These are phyloP conservation scores for Neotragus moschatus DNA, from an alignment of 2,113 vertebrate genomes.

Conservation along the genomic window DNA sequence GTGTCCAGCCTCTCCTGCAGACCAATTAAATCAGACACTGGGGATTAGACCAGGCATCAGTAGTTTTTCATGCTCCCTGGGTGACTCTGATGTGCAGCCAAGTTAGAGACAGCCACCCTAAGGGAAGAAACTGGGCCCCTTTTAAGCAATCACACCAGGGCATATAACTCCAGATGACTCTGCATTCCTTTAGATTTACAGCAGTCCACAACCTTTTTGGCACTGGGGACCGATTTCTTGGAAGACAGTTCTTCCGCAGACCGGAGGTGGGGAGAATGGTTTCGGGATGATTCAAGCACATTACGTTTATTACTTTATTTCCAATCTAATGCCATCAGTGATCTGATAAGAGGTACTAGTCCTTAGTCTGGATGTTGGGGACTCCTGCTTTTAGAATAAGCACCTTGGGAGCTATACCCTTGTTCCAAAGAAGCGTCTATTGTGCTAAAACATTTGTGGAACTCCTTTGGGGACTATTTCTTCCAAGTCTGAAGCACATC, in stretches of 20 bases:
- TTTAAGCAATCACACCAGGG: background rate
- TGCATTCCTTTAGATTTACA: background rate
- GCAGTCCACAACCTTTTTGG: background rate
- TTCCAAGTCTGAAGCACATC: background rate
- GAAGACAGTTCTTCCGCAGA: background rate
- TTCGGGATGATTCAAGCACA: background rate
- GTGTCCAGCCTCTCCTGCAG: background rate
- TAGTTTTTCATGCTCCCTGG: background rate
- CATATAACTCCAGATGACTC: background rate
- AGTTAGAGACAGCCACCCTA: background rate
- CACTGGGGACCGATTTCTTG: background rate
- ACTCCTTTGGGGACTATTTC: background rate
- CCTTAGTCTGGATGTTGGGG: background rate
- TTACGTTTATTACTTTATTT: background rate
- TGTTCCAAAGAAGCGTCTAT: background rate
- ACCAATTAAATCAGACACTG: background rate
- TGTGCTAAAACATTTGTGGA: background rate
- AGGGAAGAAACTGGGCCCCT: background rate
- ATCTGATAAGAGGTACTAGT: background rate
- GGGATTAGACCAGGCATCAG: background rate
- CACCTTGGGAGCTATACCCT: background rate
- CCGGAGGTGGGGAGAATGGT: background rate
- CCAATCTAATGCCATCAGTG: background rate
- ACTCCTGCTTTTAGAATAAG: background rate
- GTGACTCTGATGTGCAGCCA: background rate